Evolutionary conservation across 1,140 invertebrate genomes (phyloP).

Genomic region (Anadara kagoshimensis): DNA sequence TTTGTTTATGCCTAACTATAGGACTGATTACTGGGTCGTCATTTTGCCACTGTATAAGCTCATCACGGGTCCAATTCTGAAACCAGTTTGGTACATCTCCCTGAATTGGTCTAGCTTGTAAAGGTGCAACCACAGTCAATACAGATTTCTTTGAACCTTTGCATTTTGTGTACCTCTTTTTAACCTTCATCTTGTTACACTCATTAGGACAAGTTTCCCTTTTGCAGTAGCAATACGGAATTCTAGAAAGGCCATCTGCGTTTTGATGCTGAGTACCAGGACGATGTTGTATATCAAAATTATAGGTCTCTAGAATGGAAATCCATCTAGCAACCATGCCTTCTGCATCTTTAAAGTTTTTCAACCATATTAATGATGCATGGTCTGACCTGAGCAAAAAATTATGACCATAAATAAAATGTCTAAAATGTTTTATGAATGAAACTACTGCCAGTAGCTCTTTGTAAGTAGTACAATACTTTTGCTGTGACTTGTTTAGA

Average conservation of each 20-base stretch:
- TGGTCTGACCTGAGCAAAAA: constrained; percentile 49
- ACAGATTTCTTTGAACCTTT: neutral
- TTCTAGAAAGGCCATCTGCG: constrained; percentile 50
- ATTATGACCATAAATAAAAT: neutral
- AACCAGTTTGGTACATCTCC: constrained; percentile 2
- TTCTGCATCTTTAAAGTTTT: constrained; percentile 41
- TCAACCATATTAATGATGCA: constrained; percentile 50
- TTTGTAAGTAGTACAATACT: constrained; percentile 70
- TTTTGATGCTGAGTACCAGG: constrained; percentile 52
- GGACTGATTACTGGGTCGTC: neutral
- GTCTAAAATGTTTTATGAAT: constrained; percentile 41
- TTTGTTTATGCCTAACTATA: neutral
- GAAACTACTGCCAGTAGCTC: constrained; percentile 52
- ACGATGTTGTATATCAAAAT: constrained; percentile 53
- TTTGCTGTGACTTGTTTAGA: constrained; percentile 69
- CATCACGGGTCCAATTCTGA: neutral
- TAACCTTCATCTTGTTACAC: neutral
- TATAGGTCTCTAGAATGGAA: constrained; percentile 50
- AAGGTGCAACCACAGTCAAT: neutral
- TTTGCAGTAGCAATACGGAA: constrained; percentile 11
- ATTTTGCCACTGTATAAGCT: neutral
- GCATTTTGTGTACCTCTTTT: neutral
- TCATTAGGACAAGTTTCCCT: constrained; percentile 11
- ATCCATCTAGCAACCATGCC: constrained; percentile 59
- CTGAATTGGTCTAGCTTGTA: neutral